Percentiles rank a stretch among this genome's conserved stretches.
phyloP scores from a whole-genome alignment of 2,888 invertebrate species.

The Pseudoips prasinana region DNA sequence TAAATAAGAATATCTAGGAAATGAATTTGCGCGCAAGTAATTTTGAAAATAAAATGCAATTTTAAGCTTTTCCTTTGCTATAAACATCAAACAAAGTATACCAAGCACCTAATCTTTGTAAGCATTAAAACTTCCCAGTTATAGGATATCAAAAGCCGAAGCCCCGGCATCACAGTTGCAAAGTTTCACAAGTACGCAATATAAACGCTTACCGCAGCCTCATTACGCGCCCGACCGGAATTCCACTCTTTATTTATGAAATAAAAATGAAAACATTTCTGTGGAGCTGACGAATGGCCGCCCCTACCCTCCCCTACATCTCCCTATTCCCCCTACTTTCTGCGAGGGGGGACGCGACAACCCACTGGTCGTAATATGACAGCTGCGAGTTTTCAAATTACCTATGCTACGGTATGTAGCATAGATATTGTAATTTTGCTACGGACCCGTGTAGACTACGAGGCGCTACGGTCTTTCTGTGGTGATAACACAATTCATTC shows the following conservation, averaged over 20 bases:
- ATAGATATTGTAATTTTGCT: slow-evolving; percentile 10
- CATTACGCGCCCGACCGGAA: slow-evolving; percentile 59
- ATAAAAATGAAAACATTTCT: slow-evolving; percentile 80
- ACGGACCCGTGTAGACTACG: slow-evolving; percentile 2
- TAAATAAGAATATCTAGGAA: too few relatives aligned
- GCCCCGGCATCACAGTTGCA: slow-evolving; percentile 6
- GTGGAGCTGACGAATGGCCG: slow-evolving; percentile 67
- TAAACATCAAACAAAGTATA: too few relatives aligned
- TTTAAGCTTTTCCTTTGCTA: too few relatives aligned
- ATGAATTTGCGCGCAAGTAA: too few relatives aligned
- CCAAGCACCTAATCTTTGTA: too few relatives aligned
- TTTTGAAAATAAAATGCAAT: too few relatives aligned
- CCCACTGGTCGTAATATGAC: slow-evolving; percentile 37
- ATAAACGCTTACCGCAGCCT: slow-evolving; percentile 28
- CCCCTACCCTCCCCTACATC: slow-evolving; percentile 17
- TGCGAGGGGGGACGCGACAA: slow-evolving; percentile 16
- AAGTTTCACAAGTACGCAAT: slow-evolving; percentile 12
- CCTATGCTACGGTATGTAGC: slow-evolving; percentile 22
- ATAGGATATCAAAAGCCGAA: too few relatives aligned
- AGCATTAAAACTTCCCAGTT: too few relatives aligned
- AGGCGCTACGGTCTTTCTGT: slow-evolving; percentile 2
- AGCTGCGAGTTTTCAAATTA: slow-evolving; percentile 33
- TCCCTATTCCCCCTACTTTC: slow-evolving; percentile 12
- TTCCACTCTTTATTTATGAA: slow-evolving; percentile 77
- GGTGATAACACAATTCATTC: too few relatives aligned